These are phyloP conservation scores for Pantherophis vulpinus DNA, from an alignment of 2,797 vertebrate species.

Conservation along the genomic window DNA sequence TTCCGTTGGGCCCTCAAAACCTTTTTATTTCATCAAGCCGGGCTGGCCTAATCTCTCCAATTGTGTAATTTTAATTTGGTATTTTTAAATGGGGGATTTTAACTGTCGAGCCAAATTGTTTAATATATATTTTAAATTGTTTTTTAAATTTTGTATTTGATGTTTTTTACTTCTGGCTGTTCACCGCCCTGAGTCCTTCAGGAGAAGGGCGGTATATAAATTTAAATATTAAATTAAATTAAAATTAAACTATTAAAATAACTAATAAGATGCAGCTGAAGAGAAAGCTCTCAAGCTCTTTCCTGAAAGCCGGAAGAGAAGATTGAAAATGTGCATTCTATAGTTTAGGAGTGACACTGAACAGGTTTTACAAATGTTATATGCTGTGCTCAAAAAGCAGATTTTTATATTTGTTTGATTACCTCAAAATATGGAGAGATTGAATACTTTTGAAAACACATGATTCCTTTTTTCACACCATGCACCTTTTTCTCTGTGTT, in stretches of 20 bases:
- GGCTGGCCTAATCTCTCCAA: no score
- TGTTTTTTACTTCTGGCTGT: no score
- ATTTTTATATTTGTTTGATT: not conserved
- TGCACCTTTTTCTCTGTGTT: not conserved
- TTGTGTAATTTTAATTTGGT: no score
- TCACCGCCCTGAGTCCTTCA: no score
- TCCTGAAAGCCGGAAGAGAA: not conserved
- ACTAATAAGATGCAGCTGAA: not conserved
- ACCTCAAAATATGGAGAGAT: not conserved
- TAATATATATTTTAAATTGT: no score
- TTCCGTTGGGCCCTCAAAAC: no score
- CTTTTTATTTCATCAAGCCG: no score
- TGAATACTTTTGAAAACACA: not conserved
- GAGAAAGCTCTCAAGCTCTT: not conserved
- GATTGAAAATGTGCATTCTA: not conserved
- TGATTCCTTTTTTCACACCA: not conserved
- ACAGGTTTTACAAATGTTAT: not conserved
- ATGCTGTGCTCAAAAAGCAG: not conserved
- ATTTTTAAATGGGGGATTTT: no score
- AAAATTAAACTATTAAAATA: not conserved
- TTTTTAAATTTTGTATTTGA: no score
- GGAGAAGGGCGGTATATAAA: no score
- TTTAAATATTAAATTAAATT: no score
- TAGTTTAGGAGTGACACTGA: not conserved
- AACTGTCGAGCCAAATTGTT: no score